Evolutionary conservation across 1,140 invertebrate species (phyloP), one percentile per base, ranked within the genome.

Genomic region (Colletes gigas): DNA sequence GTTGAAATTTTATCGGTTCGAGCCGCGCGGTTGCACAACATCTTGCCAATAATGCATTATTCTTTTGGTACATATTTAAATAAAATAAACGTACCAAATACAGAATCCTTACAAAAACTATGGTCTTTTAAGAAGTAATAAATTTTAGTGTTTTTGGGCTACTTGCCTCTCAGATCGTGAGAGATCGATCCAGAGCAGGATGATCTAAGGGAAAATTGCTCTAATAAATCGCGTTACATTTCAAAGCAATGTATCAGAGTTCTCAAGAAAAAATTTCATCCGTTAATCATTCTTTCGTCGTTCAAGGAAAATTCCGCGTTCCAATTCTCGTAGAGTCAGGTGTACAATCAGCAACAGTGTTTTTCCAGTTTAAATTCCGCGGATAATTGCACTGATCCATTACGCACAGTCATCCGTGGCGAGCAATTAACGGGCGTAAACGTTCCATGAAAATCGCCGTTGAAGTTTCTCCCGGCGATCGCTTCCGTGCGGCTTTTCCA

Each of bases 361-460:
- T 72, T 78, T 78, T 78, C 59, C 54, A 15, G 4, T 4, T 67
- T 14, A 30, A 50, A 47, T 52, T 5, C 71, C 52, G 19, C n/a
- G 15, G 59, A 50, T 50, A 57, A 79, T 74, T 47, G 9, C 19
- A 4, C 12, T 17, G 8, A 57, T 50, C 60, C 69, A 30, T 39
- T 52, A 30, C 21, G 15, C 19, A 12, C 68, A 47, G 15, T 55
- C 59, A 63, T 57, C 60, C 3, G 7, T 55, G 14, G 12, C 9
- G 52, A 15, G 70, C 44, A 67, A 66, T 74, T 80, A 74, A 30
- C 54, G 41, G 3, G 39, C 7, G 14, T 8, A 21, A 50, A 59
- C 17, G 62, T 80, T 75, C 63, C 41, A 19, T 21, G 78, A 68
- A 75, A 80, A 68, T 12, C 19, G 14, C n/a, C 19, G 3, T 3